These are phyloP conservation scores for Sycobia sp. DNA, from an alignment of 1,140 invertebrate species.

Conservation along the genomic window DNA sequence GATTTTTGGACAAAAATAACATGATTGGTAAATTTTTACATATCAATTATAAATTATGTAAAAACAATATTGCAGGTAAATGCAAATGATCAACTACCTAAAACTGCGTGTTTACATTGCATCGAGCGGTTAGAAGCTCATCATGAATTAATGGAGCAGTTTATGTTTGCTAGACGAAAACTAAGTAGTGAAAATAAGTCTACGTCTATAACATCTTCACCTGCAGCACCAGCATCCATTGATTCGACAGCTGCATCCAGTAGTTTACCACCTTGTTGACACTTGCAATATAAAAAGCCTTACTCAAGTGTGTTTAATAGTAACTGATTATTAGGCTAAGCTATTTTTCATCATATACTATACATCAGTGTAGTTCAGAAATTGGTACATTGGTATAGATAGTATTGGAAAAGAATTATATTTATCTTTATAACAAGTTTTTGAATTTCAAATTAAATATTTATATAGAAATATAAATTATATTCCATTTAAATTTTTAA, in stretches of 20 bases:
- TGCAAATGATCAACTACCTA: constrained; percentile 73
- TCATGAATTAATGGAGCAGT: constrained; percentile 70
- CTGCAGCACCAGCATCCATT: constrained; percentile 43
- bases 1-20: too few relatives aligned
- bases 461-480: background rate
- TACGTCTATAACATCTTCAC: constrained; percentile 42
- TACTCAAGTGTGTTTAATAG: constrained; percentile 24
- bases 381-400: constrained; percentile 16
- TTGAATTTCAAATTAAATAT: background rate
- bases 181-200: constrained; percentile 49
- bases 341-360: constrained; percentile 17
- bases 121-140: constrained; percentile 72
- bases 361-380: constrained; percentile 1
- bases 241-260: constrained; percentile 48
- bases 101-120: constrained; percentile 74
- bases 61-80: constrained; percentile 64
- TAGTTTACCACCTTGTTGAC: constrained; percentile 43
- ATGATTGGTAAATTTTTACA: background rate
- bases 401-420: constrained; percentile 9
- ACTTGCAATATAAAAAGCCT: constrained; percentile 7
- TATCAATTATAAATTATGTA: background rate
- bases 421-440: constrained; percentile 8
- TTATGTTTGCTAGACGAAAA: constrained; percentile 53
- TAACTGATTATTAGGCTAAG: constrained; percentile 28
- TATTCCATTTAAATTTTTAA: too few relatives aligned